Evolutionary conservation across 2,797 vertebrate genomes (phyloP).

Genomic region (Scarus forsteni): DNA sequence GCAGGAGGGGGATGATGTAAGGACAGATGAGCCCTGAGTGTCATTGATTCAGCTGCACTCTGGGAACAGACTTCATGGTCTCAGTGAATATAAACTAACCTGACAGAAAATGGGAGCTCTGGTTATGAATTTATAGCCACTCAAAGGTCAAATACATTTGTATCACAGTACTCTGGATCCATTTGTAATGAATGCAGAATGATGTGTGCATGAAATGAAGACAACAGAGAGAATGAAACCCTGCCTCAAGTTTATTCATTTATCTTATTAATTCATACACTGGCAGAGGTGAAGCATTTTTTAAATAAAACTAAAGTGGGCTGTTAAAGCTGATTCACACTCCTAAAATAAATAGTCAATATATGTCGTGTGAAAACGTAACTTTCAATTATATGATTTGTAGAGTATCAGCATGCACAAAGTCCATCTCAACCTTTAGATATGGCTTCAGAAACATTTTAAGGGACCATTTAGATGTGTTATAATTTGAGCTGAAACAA

Average conservation of each 20-base stretch:
- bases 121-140: conserved; percentile 37
- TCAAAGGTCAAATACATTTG: conserved; percentile 36
- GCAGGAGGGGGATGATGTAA: conserved; percentile 53
- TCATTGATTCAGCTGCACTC: conserved; percentile 37
- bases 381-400: neutral
- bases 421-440: too few relatives aligned
- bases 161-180: conserved; percentile 2
- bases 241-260: conserved; percentile 19
- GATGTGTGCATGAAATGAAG: conserved; percentile 16
- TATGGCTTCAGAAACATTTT: too few relatives aligned
- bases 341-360: neutral
- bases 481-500: too few relatives aligned
- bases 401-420: neutral
- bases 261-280: conserved; percentile 7
- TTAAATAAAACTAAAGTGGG: neutral
- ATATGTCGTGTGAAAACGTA: too few relatives aligned
- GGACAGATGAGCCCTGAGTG: conserved; percentile 39
- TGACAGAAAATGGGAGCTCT: conserved; percentile 9
- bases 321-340: neutral
- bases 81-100: conserved; percentile 51
- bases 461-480: too few relatives aligned
- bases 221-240: conserved; percentile 26
- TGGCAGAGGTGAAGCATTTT: conserved; percentile 2
- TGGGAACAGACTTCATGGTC: conserved; percentile 28
- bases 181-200: conserved; percentile 14